Base-by-base conservation (phyloP, 2,797 vertebrate species). In the Crenichthys baileyi region DNA sequence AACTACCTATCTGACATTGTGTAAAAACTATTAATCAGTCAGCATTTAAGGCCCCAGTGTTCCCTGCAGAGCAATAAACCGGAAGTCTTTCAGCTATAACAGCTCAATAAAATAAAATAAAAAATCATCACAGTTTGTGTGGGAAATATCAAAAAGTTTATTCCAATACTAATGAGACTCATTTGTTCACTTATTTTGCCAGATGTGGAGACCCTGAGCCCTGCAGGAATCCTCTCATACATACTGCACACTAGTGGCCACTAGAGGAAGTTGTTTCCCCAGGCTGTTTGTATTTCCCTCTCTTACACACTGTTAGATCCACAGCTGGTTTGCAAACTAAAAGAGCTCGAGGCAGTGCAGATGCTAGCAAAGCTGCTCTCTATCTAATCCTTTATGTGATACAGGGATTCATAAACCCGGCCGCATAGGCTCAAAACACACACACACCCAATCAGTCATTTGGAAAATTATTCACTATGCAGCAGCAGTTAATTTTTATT, bases 241-340 rank as follows among this genome's bases (percentile, higher is more conserved):
- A 46, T 24, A 74, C 61, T 87, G 78, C 65, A 24, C 51, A 39
- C 78, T 48, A 73, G 61, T 90, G 87, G 80, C 92, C 91, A 89
- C 91, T 90, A 94, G 91, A 86, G 91, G 92, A 94, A 91, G 91
- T 89, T 79, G 89, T 95, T 93, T 92, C 91, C 87, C 78, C 56
- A 75, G 74, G 79, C 83, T 41, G 3, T 65, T 73, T 76, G 29
- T 72, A 77, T 68, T n/a, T 24, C 70, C 58, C 46, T 24, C 72
- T 22, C 72, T n/a, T 39, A 2, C 24, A 55, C 55, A 58, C 48
- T 41, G n/a, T 71, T 41, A 56, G n/a, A 74, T 63, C 72, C 68
- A 75, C 61, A 73, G 53, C 41, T 79, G 74, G 16, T 78, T 84
- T 56, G 31, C 58, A 16, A 72, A 36, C 53, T 73, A 70, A 61